A percentile compares a stretch with the other conserved stretches of the same genome.
These are phyloP conservation scores for Drosophila hydei DNA, from an alignment of 1,140 invertebrate genomes.

Conservation along the genomic window DNA sequence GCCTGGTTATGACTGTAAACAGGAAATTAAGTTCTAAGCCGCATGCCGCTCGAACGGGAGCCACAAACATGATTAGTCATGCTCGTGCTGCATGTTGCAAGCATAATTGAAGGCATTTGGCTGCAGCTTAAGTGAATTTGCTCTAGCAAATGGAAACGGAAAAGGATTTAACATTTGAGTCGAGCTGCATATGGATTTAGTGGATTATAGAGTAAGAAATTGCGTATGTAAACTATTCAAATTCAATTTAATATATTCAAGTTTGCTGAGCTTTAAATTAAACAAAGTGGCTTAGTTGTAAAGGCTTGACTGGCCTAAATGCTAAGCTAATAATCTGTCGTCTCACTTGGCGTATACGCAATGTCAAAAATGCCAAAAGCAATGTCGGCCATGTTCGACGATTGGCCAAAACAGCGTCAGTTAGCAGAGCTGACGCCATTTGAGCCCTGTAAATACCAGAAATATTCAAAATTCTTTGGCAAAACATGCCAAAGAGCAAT, in stretches of 20 bases:
- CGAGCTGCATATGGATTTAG: neutral
- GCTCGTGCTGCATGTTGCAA: conserved; percentile 37
- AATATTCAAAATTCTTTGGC: conserved; percentile 26
- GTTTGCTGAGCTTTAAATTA: no score
- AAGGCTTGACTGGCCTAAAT: neutral
- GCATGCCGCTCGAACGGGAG: conserved; percentile 4
- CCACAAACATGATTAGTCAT: conserved; percentile 26
- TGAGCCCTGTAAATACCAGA: conserved; percentile 26
- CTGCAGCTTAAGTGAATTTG: conserved; percentile 51
- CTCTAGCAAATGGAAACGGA: conserved; percentile 34
- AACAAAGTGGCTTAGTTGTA: no score
- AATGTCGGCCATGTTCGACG: conserved; percentile 16
- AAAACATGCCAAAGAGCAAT: neutral
- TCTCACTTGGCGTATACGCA: conserved; percentile 22
- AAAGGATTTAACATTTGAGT: neutral
- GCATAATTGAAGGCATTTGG: conserved; percentile 51
- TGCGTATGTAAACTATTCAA: no score
- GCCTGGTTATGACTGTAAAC: conserved; percentile 52
- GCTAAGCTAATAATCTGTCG: conserved; percentile 1
- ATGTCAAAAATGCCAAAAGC: conserved; percentile 23
- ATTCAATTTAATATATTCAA: no score
- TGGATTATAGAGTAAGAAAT: neutral
- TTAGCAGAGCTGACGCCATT: conserved; percentile 19
- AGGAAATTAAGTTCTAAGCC: conserved; percentile 59
- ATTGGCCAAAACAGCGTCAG: conserved; percentile 1